Conservation (phyloP, 2,797 vertebrate genomes). For the Psittacula echo region DNA sequence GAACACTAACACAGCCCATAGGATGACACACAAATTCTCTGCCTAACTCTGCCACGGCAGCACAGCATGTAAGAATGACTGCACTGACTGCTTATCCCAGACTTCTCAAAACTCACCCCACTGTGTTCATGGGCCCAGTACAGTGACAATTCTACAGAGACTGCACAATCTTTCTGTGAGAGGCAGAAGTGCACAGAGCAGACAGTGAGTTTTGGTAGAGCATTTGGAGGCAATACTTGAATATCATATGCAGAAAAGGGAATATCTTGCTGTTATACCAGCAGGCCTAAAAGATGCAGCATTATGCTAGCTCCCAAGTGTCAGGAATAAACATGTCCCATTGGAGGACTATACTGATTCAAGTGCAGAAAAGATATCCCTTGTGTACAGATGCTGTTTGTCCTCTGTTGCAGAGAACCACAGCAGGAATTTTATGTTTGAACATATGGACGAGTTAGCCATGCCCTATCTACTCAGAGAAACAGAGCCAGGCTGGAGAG, state of each 20-base stretch:
- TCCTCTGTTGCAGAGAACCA: conserved; percentile 54
- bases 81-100: not conserved
- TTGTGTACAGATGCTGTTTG: conserved; percentile 47
- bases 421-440: conserved; percentile 64
- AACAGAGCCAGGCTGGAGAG: conserved; percentile 63
- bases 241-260: not conserved
- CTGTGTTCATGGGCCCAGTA: not conserved
- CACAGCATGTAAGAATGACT: not conserved
- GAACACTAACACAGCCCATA: not conserved
- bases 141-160: not conserved
- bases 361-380: conserved; percentile 1
- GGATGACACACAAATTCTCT: not conserved
- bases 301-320: not conserved
- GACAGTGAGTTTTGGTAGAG: not conserved
- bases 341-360: not conserved
- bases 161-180: not conserved
- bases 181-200: not conserved
- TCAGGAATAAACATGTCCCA: conserved; percentile 25
- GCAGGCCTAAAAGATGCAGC: conserved; percentile 10
- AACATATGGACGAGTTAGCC: conserved; percentile 70
- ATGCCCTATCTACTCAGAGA: conserved; percentile 68
- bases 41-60: not conserved
- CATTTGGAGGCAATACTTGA: not conserved
- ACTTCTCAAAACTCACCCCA: not conserved
- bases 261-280: not conserved